Evolutionary conservation across 2,113 vertebrate species (phyloP).

Genomic region (Macrotis lagotis): DNA sequence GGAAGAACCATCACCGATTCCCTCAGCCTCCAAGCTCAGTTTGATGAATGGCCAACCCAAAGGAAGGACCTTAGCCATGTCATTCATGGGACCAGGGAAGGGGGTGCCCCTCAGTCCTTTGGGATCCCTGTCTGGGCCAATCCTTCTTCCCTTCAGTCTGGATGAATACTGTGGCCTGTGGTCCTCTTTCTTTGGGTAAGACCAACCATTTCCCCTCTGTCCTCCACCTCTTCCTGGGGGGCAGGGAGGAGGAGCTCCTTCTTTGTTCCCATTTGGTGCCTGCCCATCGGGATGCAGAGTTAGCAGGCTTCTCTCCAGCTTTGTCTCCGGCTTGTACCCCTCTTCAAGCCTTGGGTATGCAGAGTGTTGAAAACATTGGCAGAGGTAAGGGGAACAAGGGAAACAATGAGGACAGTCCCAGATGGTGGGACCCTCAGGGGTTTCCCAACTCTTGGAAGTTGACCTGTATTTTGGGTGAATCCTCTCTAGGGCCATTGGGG

Average conservation of each 20-base stretch:
- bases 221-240: background rate
- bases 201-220: no score
- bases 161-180: no score
- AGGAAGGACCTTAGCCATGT: background rate
- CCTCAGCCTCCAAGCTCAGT: background rate
- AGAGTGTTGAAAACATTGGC: background rate
- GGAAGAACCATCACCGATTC: background rate
- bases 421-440: background rate
- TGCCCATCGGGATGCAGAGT: background rate
- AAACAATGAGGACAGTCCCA: background rate
- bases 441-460: background rate
- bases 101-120: background rate
- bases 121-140: background rate
- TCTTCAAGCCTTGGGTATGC: background rate
- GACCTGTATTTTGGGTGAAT: background rate
- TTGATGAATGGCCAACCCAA: background rate
- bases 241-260: background rate
- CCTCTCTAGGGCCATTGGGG: background rate
- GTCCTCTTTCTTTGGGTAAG: background rate
- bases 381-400: background rate
- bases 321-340: background rate
- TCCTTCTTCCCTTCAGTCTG: background rate
- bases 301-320: background rate
- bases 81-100: background rate
- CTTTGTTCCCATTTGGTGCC: background rate